A percentile compares a stretch with the other conserved stretches of the same genome.
These are phyloP conservation scores for Daptonema setosum DNA, from an alignment of 2,888 invertebrate species.

Conservation along the genomic window DNA sequence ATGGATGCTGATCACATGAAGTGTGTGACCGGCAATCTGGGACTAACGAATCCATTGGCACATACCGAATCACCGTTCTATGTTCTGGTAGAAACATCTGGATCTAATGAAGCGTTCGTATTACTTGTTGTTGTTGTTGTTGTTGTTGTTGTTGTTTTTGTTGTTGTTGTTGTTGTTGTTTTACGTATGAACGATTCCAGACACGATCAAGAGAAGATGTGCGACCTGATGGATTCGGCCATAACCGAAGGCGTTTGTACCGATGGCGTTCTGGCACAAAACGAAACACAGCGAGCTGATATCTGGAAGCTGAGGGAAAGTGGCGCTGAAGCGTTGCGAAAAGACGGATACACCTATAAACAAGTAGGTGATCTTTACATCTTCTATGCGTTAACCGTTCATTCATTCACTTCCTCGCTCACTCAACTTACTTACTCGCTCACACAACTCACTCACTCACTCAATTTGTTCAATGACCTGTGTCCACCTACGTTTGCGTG, in stretches of 20 bases:
- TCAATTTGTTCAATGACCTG: too few relatives aligned
- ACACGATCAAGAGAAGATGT: too few relatives aligned
- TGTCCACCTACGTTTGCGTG: too few relatives aligned
- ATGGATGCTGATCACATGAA: slow-evolving; percentile 52
- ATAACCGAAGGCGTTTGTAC: neutral
- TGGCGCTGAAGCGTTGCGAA: slow-evolving; percentile 34
- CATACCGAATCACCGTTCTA: slow-evolving; percentile 14
- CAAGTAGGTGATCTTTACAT: too few relatives aligned
- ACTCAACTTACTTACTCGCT: too few relatives aligned
- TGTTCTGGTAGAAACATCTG: slow-evolving; percentile 33
- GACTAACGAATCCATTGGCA: slow-evolving; percentile 12
- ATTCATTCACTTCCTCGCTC: too few relatives aligned
- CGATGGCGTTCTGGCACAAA: slow-evolving; percentile 16
- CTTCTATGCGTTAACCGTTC: slow-evolving; percentile 37
- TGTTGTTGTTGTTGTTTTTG: neutral
- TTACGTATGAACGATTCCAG: neutral
- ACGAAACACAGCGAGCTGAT: neutral
- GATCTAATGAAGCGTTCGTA: slow-evolving; percentile 28
- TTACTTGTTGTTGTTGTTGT: neutral
- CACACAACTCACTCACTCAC: too few relatives aligned
- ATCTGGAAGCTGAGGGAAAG: slow-evolving; percentile 31
- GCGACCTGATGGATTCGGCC: neutral
- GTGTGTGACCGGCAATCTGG: slow-evolving; percentile 14
- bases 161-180: neutral
- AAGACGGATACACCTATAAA: slow-evolving; percentile 67